Conservation (phyloP, 2,797 vertebrate species). For the Astyanax mexicanus region DNA sequence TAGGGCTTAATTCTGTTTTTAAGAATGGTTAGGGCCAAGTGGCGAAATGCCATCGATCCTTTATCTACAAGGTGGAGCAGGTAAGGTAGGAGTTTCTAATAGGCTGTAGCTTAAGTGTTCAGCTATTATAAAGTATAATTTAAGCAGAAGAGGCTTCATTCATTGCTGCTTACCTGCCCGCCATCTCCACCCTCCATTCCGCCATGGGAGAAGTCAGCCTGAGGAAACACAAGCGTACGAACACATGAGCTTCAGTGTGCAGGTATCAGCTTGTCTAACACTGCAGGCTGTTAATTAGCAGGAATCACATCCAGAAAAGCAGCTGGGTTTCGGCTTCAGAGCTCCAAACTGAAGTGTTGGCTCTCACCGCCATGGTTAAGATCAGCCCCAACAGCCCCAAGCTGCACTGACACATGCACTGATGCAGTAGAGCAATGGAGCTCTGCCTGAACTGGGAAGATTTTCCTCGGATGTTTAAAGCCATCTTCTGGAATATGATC, state of each 20-base stretch:
- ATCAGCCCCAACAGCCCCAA: constrained; percentile 15
- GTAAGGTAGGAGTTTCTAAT: too few species aligned
- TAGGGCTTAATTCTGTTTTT: too few species aligned
- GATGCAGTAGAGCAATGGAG: constrained; percentile 38
- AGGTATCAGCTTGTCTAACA: neutral
- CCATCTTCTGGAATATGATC: neutral
- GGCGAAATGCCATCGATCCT: too few species aligned
- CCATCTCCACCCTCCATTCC: constrained; percentile 82
- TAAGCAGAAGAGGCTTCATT: too few species aligned
- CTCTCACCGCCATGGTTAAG: neutral
- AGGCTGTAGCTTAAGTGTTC: too few species aligned
- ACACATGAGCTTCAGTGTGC: neutral
- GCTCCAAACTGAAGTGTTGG: neutral
- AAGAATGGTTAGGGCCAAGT: too few species aligned
- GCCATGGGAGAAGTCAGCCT: constrained; percentile 78
- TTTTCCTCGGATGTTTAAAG: neutral
- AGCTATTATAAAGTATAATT: too few species aligned
- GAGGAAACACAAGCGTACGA: constrained; percentile 44
- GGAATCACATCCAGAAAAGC: neutral
- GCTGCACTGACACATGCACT: constrained; percentile 46
- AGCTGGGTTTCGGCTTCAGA: neutral
- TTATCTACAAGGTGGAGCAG: too few species aligned
- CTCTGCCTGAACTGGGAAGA: neutral
- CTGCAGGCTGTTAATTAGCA: neutral
- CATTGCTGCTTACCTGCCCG: constrained; percentile 74